Base-by-base conservation (phyloP, 1,140 invertebrate species). In the Dendroctonus valens region DNA sequence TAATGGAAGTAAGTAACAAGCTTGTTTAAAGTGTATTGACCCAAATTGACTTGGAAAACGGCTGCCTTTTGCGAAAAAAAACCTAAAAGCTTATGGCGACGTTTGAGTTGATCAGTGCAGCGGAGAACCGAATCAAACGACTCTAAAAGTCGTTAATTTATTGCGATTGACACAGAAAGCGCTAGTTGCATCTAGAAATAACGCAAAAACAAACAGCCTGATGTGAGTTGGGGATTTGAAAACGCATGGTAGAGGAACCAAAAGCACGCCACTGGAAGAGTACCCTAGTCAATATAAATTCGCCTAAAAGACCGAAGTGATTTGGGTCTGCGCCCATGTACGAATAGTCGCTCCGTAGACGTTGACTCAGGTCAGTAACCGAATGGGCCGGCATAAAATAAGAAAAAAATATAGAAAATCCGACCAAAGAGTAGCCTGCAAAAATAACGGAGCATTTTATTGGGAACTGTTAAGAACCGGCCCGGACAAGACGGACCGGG, bases 391-490 rank as follows among this genome's bases (percentile, higher is more conserved):
- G 69, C 26, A 59, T 71, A 70, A 70, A 69, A 68, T 68, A 68
- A 63, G 73, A 76, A 72, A 76, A 76, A 76, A 76, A 74, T 75
- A 75, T 26, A 74, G 74, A 74, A 76, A 76, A 76, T 76, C 72
- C 75, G 74, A 76, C 63, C 61, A 67, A 65, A 65, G 67, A 67
- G 69, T 68, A 69, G 69, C 71, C 67, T 72, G 71, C 73, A 77
- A 77, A 77, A 76, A 77, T 76, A 77, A 77, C 75, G 75, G 75
- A 61, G 71, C 67, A 77, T 77, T 77, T 77, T 77, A 77, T 76
- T 73, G 71, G 70, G 70, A 77, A 77, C 72, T 73, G 68, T 67
- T 69, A 71, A 74, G 72, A 74, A 74, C 72, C 72, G 72, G 72
- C 72, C 72, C 72, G 72, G 72, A 44, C 54, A 39, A 15, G 53